These are phyloP conservation scores for Melanotus villosus DNA, from an alignment of 2,888 invertebrate genomes.

Conservation along the genomic window DNA sequence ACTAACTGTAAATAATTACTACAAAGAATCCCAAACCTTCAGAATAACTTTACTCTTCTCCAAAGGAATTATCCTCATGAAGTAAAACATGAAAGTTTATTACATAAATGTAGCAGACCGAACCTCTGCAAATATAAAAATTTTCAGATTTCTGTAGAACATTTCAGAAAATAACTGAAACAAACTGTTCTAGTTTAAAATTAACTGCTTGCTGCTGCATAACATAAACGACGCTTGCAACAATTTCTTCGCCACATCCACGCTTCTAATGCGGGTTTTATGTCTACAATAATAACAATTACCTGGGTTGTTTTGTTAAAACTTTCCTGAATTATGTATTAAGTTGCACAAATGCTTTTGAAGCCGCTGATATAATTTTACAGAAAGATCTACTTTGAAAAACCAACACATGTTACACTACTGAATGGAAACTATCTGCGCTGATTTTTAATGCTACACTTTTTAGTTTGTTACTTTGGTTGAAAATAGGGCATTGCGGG, in stretches of 20 bases:
- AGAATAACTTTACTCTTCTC: too few species aligned
- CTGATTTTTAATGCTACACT: too few species aligned
- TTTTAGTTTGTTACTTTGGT: too few species aligned
- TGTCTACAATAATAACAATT: slow-evolving; percentile 17
- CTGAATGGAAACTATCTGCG: too few species aligned
- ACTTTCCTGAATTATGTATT: slow-evolving; percentile 11
- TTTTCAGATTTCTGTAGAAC: neutral
- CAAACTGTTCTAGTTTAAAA: slow-evolving; percentile 13
- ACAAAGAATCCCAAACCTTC: too few species aligned
- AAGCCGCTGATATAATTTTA: neutral
- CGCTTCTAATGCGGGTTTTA: slow-evolving; percentile 17
- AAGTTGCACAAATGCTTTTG: neutral
- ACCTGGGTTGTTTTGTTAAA: slow-evolving; percentile 8
- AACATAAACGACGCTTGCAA: slow-evolving; percentile 12
- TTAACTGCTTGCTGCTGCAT: slow-evolving; percentile 14
- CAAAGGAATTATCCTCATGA: too few species aligned
- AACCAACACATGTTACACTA: too few species aligned
- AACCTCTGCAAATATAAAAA: too few species aligned
- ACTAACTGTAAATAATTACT: too few species aligned
- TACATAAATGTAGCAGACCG: too few species aligned
- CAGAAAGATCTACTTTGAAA: neutral
- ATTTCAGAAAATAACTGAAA: slow-evolving; percentile 6
- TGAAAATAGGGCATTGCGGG: too few species aligned
- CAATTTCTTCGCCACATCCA: slow-evolving; percentile 7
- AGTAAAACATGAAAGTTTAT: neutral